Evolutionary conservation across 2,797 vertebrate genomes (phyloP).

Genomic region (Rhinatrema bivittatum): DNA sequence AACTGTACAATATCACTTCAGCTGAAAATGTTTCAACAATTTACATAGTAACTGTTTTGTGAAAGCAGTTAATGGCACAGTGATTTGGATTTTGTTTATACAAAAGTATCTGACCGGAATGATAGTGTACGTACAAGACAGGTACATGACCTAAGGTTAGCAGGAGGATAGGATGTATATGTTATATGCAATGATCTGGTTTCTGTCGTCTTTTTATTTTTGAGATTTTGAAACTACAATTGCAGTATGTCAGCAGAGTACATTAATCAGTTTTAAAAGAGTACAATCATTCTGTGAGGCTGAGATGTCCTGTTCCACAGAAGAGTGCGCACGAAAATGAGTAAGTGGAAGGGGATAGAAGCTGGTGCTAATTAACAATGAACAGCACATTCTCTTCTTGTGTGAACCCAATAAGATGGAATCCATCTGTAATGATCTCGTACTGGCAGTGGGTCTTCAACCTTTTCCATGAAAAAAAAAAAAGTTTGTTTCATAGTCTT

Average conservation of each 20-base stretch:
- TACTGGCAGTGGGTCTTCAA: no score
- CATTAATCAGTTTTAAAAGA: constrained; percentile 35
- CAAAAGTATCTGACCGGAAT: neutral
- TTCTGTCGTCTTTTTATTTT: constrained; percentile 47
- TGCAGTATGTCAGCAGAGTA: constrained; percentile 28
- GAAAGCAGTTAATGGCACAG: constrained; percentile 12
- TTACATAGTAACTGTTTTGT: constrained; percentile 9
- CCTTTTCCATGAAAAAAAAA: no score
- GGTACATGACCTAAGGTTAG: constrained; percentile 29
- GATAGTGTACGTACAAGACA: constrained; percentile 21
- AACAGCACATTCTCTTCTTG: no score
- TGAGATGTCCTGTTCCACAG: no score
- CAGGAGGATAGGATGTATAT: constrained; percentile 51
- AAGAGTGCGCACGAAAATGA: no score
- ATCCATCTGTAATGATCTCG: no score
- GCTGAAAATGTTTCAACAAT: constrained; percentile 11
- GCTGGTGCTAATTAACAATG: no score
- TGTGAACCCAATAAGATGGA: no score
- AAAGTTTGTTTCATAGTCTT: no score
- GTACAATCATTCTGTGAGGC: no score
- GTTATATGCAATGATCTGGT: constrained; percentile 51
- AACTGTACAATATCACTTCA: constrained; percentile 49
- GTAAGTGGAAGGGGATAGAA: no score
- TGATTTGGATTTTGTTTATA: constrained; percentile 19
- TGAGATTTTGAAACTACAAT: constrained; percentile 39